phyloP scores from a whole-genome alignment of 2,113 vertebrate species.

The Gadus chalcogrammus region DNA sequence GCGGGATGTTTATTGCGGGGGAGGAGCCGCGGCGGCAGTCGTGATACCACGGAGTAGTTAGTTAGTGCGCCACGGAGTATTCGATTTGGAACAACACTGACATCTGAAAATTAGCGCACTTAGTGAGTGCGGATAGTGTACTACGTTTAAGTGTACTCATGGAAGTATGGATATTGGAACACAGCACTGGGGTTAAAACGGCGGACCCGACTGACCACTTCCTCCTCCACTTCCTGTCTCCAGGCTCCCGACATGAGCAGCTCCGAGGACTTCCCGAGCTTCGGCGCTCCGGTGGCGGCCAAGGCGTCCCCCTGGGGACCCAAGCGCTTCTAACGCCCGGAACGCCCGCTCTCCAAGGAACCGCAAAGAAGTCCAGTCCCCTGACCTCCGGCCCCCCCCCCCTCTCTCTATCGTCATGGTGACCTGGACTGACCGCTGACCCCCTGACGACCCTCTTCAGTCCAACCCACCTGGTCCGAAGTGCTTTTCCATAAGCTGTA shows the following conservation, averaged over 20 bases:
- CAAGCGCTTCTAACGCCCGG: slow-evolving; percentile 85
- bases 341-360: slow-evolving; percentile 34
- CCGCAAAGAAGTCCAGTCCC: slow-evolving; percentile 54
- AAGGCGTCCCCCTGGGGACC: slow-evolving; percentile 95
- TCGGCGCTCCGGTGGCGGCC: slow-evolving; percentile 91
- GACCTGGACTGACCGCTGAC: slow-evolving; percentile 50
- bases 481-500: slow-evolving; percentile 57
- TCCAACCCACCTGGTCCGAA: slow-evolving; percentile 52
- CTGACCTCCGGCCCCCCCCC: background rate
- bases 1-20: no score
- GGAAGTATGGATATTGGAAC: no score
- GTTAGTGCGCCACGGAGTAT: no score
- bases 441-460: slow-evolving; percentile 52
- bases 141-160: no score
- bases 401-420: background rate
- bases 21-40: no score
- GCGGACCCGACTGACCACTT: no score
- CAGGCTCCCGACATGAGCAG: slow-evolving; percentile 98
- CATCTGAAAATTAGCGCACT: no score
- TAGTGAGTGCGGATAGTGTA: no score
- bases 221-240: background rate
- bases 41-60: no score
- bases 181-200: no score
- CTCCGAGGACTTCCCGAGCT: slow-evolving; percentile 97
- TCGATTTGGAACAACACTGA: no score